A percentile compares a stretch with the other conserved stretches of the same genome.
Evolutionary conservation across 2,797 vertebrate species (phyloP).

Genomic region (Molossus alvarezi): DNA sequence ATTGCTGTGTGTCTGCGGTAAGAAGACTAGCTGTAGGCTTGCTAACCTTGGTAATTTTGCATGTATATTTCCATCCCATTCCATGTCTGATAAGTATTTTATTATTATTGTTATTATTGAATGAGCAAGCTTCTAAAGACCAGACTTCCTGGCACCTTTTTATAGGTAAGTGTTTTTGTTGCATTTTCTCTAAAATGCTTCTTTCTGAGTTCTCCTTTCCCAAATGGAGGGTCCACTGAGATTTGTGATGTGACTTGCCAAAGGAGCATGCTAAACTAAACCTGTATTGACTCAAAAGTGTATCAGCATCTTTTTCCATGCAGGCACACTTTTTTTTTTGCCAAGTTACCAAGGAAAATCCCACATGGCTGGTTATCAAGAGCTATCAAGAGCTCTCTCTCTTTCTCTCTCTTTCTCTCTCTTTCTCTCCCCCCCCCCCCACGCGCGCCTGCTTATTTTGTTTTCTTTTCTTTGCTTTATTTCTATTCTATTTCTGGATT

Average conservation of each 20-base stretch:
- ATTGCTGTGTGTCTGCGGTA: rapidly evolving
- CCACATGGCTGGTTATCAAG: background rate
- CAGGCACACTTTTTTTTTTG: background rate
- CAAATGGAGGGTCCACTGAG: too few relatives aligned
- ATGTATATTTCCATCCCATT: too few relatives aligned
- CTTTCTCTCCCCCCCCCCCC: too few relatives aligned
- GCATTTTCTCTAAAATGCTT: background rate
- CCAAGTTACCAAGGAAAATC: background rate
- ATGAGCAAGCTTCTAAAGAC: background rate
- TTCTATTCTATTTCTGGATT: background rate
- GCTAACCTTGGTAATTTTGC: rapidly evolving
- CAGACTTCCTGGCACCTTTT: background rate
- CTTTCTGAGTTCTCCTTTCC: background rate
- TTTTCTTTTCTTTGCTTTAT: background rate
- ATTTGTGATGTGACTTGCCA: rapidly evolving
- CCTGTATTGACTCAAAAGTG: rapidly evolving
- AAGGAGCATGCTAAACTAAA: too few relatives aligned
- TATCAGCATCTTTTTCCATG: rapidly evolving
- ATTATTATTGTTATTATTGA: too few relatives aligned
- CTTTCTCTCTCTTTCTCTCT: too few relatives aligned
- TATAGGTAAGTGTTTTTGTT: background rate
- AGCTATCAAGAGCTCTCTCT: too few relatives aligned
- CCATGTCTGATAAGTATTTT: background rate
- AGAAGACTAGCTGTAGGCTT: background rate
- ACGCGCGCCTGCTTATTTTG: too few relatives aligned